Percentiles rank a stretch among this genome's conserved stretches.
Evolutionary conservation across 1,140 invertebrate species (phyloP).

Genomic region (Dryas iulia): DNA sequence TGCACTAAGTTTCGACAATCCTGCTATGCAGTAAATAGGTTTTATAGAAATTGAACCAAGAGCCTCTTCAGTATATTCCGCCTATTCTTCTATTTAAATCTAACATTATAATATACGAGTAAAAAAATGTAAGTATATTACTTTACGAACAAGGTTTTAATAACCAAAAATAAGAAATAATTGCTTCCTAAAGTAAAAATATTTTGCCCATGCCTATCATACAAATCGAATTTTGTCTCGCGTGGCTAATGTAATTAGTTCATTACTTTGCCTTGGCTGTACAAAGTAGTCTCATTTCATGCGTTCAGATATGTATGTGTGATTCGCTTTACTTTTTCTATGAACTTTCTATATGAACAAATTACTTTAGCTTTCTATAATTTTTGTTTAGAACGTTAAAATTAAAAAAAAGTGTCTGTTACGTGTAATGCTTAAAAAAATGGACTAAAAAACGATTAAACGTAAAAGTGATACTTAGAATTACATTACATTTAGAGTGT

Average conservation of each 20-base stretch:
- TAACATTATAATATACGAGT: neutral
- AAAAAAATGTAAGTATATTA: too few relatives aligned
- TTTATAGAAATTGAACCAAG: too few relatives aligned
- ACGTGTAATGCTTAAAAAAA: neutral
- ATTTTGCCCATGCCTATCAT: conserved; percentile 22
- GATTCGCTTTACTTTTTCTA: conserved; percentile 45
- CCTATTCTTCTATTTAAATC: too few relatives aligned
- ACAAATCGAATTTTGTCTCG: conserved; percentile 43
- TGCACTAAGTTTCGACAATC: too few relatives aligned
- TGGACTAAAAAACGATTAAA: neutral
- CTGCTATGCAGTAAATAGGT: too few relatives aligned
- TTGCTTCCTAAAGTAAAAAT: neutral
- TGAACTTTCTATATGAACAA: too few relatives aligned
- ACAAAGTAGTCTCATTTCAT: conserved; percentile 43
- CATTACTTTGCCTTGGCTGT: conserved; percentile 60
- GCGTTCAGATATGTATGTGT: conserved; percentile 63
- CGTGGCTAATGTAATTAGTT: conserved; percentile 70
- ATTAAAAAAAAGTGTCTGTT: too few relatives aligned
- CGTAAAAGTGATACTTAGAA: neutral
- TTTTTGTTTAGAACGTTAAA: too few relatives aligned
- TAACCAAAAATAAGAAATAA: neutral
- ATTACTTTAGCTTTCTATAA: too few relatives aligned
- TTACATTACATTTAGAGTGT: neutral
- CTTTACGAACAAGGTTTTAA: neutral
- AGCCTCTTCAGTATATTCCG: too few relatives aligned